phyloP scores from a whole-genome alignment of 2,797 vertebrate species.

The Sebastolobus alascanus region DNA sequence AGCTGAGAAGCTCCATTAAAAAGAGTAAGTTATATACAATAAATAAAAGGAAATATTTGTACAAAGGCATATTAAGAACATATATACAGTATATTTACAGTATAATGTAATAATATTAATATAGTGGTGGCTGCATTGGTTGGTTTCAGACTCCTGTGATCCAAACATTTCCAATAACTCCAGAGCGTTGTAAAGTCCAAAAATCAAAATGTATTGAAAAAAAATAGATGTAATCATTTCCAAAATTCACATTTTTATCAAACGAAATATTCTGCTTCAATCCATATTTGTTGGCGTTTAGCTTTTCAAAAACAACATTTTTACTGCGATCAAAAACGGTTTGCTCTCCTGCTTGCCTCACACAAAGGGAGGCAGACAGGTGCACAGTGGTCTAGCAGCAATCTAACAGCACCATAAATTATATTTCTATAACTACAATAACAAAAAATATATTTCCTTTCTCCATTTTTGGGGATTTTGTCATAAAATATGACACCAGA shows the following conservation, averaged over 20 bases:
- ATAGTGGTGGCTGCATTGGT: fast-evolving
- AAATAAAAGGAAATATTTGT: too few species aligned
- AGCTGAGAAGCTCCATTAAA: too few species aligned
- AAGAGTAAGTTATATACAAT: too few species aligned
- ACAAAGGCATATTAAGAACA: too few species aligned
- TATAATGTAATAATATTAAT: too few species aligned
- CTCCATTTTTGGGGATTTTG: neutral
- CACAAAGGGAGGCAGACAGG: neutral
- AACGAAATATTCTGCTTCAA: neutral
- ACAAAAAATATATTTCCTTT: too few species aligned
- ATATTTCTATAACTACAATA: neutral
- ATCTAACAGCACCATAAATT: neutral
- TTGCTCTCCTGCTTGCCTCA: neutral
- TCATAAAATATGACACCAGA: neutral
- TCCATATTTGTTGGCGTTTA: neutral
- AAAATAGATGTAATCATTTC: neutral
- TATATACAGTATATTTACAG: too few species aligned
- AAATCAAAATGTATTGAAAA: neutral
- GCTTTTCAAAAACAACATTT: neutral
- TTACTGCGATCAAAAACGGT: neutral
- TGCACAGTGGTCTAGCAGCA: too few species aligned
- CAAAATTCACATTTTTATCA: neutral
- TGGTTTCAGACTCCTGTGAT: neutral
- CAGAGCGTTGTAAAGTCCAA: neutral
- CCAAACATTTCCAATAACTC: neutral